These are phyloP conservation scores for Polia nebulosa DNA, from an alignment of 2,888 invertebrate genomes.

Conservation along the genomic window DNA sequence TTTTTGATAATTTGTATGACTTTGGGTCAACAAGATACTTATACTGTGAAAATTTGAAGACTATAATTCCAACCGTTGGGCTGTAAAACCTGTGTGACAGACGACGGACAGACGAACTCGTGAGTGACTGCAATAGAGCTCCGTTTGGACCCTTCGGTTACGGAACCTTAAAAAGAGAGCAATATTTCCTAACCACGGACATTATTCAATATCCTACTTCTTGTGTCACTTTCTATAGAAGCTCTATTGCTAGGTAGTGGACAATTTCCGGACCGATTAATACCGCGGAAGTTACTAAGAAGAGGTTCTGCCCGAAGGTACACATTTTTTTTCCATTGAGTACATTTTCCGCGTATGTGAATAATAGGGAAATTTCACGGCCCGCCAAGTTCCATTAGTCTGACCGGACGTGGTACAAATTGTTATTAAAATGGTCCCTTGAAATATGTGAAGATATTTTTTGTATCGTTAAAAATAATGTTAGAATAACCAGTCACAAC, in stretches of 20 bases:
- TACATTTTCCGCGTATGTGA: constrained; percentile 36
- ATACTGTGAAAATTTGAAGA: too few relatives aligned
- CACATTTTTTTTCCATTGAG: constrained; percentile 23
- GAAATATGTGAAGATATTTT: neutral
- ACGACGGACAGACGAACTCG: too few relatives aligned
- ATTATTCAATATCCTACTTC: constrained; percentile 7
- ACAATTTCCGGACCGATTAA: constrained; percentile 50
- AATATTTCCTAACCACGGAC: neutral
- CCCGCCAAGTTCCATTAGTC: constrained; percentile 51
- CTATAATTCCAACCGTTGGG: too few relatives aligned
- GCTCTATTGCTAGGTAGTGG: neutral
- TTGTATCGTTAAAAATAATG: constrained; percentile 10
- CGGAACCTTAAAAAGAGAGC: too few relatives aligned
- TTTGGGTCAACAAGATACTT: too few relatives aligned
- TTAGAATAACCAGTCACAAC: neutral
- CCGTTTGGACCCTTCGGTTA: too few relatives aligned
- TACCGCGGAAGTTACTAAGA: constrained; percentile 21
- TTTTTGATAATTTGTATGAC: too few relatives aligned
- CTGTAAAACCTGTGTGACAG: too few relatives aligned
- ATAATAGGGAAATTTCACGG: constrained; percentile 49
- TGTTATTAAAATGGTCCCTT: constrained; percentile 40
- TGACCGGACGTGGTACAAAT: constrained; percentile 19
- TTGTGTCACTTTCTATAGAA: constrained; percentile 14
- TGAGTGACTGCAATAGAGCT: too few relatives aligned
- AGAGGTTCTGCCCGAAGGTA: constrained; percentile 6